These are phyloP conservation scores for Archilochus colubris DNA, from an alignment of 2,113 vertebrate genomes.

Conservation along the genomic window DNA sequence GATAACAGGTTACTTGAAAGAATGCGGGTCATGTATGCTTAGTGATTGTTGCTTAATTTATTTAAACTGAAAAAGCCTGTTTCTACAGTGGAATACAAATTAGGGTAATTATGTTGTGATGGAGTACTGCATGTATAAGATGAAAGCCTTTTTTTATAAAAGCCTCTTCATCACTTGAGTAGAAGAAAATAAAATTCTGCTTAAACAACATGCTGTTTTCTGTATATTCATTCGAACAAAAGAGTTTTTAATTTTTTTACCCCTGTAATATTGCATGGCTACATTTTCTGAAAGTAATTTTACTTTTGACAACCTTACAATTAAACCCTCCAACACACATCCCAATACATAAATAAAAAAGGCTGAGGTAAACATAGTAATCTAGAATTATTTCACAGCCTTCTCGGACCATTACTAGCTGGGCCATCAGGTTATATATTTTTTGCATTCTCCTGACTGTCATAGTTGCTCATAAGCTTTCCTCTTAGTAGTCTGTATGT, in stretches of 20 bases:
- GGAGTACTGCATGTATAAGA: conserved; percentile 68
- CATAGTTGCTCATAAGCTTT: background rate
- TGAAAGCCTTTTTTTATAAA: conserved; percentile 73
- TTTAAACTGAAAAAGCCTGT: conserved; percentile 72
- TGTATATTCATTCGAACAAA: conserved; percentile 62
- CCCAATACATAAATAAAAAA: conserved; percentile 20
- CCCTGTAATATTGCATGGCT: background rate
- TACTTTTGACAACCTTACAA: conserved; percentile 2
- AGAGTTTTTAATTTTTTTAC: background rate
- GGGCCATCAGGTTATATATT: background rate
- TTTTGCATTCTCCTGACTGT: background rate
- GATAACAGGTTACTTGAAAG: conserved; percentile 67
- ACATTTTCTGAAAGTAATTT: background rate
- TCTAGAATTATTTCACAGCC: background rate
- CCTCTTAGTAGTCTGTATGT: background rate
- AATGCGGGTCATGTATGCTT: conserved; percentile 60
- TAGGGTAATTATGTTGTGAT: conserved; percentile 74
- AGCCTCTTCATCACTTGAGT: conserved; percentile 64
- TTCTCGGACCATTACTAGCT: background rate
- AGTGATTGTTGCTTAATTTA: conserved; percentile 72
- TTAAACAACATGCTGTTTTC: conserved; percentile 68
- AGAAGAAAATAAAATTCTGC: conserved; percentile 66
- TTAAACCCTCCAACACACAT: conserved; percentile 37
- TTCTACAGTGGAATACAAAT: conserved; percentile 76
- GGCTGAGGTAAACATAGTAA: background rate